A percentile compares a stretch with the other conserved stretches of the same genome.
Evolutionary conservation across 1,140 invertebrate species (phyloP).

Genomic region (Psilanteris sp.): DNA sequence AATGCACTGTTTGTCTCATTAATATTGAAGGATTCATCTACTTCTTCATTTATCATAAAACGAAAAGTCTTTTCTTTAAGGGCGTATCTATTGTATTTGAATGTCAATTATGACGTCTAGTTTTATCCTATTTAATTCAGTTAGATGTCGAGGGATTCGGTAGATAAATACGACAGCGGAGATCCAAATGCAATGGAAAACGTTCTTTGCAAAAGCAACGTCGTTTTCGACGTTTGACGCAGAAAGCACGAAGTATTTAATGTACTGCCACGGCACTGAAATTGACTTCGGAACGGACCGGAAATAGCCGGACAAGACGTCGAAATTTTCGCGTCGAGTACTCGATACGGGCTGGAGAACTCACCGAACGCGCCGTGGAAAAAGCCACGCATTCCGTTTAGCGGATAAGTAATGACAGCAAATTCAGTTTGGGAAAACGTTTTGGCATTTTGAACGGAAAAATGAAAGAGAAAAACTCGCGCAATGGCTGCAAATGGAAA

Average conservation of each 20-base stretch:
- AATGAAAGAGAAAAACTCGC: slow-evolving; percentile 38
- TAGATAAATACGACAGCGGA: slow-evolving; percentile 40
- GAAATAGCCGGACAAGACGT: slow-evolving; percentile 40
- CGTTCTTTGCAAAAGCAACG: slow-evolving; percentile 47
- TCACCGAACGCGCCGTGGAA: slow-evolving; percentile 23
- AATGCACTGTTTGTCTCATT: slow-evolving; percentile 1
- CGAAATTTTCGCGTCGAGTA: slow-evolving; percentile 31
- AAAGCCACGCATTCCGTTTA: slow-evolving; percentile 43
- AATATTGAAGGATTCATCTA: slow-evolving; percentile 4
- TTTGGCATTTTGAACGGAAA: slow-evolving; percentile 54
- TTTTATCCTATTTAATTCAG: slow-evolving; percentile 50
- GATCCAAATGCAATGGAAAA: slow-evolving; percentile 40
- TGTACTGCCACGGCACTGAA: slow-evolving; percentile 26
- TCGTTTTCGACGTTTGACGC: slow-evolving; percentile 55
- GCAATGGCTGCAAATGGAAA: slow-evolving; percentile 44
- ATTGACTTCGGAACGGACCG: slow-evolving; percentile 42
- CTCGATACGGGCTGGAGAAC: slow-evolving; percentile 41
- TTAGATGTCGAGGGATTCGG: slow-evolving; percentile 38
- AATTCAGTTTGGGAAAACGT: slow-evolving; percentile 61
- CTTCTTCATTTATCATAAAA: slow-evolving; percentile 15
- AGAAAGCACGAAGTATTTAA: slow-evolving; percentile 58
- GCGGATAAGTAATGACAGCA: slow-evolving; percentile 55
- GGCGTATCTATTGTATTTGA: slow-evolving; percentile 28
- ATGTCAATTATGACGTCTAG: slow-evolving; percentile 56
- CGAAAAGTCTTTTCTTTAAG: slow-evolving; percentile 23